Conservation (phyloP, 2,113 vertebrate species). For the Carassius carassius region DNA sequence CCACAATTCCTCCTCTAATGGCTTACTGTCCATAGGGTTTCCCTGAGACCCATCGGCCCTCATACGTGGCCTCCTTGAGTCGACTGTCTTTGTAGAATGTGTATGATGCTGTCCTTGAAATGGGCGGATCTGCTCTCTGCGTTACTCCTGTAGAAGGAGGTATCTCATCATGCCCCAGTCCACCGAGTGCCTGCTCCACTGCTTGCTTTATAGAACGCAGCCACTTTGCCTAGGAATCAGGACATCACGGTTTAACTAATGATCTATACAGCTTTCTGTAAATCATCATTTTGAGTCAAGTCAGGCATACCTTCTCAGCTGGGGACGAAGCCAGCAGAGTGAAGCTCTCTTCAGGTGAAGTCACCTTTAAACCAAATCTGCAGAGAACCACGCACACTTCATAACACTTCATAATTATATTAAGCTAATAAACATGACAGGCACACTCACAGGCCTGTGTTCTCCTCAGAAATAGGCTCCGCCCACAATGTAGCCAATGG, state of each 20-base stretch:
- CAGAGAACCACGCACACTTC: not conserved
- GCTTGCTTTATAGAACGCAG: conserved; percentile 91
- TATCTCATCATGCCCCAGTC: conserved; percentile 70
- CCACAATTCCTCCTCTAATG: not conserved
- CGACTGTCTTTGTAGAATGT: conserved; percentile 95
- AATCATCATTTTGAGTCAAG: not conserved
- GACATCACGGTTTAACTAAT: not conserved
- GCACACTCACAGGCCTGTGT: conserved; percentile 81
- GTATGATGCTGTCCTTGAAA: conserved; percentile 89
- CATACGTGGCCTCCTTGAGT: conserved; percentile 88
- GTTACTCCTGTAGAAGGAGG: conserved; percentile 64
- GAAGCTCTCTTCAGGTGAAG: conserved; percentile 93
- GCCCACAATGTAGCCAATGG: conserved; percentile 93
- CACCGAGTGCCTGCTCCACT: conserved; percentile 87
- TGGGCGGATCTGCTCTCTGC: conserved; percentile 85
- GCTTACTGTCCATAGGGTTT: conserved; percentile 92
- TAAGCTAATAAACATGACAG: not conserved
- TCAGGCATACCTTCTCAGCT: conserved; percentile 85
- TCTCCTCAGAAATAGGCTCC: conserved; percentile 91
- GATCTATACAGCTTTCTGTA: not conserved
- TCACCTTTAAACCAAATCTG: conserved; percentile 92
- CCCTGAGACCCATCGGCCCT: conserved; percentile 89
- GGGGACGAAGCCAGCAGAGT: conserved; percentile 87
- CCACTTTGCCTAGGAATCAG: conserved; percentile 85
- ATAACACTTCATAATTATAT: not conserved